Percentiles rank a stretch among this genome's conserved stretches.
phyloP scores from a whole-genome alignment of 2,113 vertebrate genomes.

The Eubucco bourcierii region DNA sequence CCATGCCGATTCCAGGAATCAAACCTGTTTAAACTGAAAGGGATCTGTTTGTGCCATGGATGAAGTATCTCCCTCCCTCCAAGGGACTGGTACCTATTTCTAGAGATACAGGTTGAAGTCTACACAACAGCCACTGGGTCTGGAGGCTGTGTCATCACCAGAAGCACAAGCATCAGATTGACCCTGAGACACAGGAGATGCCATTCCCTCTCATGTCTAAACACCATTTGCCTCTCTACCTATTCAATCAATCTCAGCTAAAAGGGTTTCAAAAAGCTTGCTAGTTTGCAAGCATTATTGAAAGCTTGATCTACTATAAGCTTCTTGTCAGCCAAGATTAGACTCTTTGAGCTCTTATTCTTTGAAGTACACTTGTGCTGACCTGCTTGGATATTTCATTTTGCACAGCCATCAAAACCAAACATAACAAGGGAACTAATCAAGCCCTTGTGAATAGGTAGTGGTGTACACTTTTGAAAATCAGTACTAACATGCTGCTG shows the following conservation, averaged over 20 bases:
- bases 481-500: background rate
- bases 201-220: background rate
- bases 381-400: background rate
- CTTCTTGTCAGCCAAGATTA: background rate
- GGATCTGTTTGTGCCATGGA: background rate
- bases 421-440: background rate
- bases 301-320: background rate
- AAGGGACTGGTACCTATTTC: background rate
- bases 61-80: background rate
- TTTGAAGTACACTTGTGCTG: slow-evolving; percentile 2
- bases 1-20: background rate
- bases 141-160: background rate
- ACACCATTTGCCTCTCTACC: background rate
- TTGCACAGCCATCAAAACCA: background rate
- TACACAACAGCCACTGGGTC: background rate
- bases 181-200: background rate
- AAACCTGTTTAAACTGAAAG: background rate
- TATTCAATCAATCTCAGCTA: background rate
- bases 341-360: background rate
- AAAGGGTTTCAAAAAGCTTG: background rate
- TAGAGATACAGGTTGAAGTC: background rate
- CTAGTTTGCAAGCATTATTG: background rate
- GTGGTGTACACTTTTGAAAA: background rate
- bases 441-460: background rate
- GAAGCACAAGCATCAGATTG: background rate